Evolutionary conservation across 2,113 vertebrate species (phyloP), one percentile per base, ranked within the genome.

Genomic region (Crotalus tigris): DNA sequence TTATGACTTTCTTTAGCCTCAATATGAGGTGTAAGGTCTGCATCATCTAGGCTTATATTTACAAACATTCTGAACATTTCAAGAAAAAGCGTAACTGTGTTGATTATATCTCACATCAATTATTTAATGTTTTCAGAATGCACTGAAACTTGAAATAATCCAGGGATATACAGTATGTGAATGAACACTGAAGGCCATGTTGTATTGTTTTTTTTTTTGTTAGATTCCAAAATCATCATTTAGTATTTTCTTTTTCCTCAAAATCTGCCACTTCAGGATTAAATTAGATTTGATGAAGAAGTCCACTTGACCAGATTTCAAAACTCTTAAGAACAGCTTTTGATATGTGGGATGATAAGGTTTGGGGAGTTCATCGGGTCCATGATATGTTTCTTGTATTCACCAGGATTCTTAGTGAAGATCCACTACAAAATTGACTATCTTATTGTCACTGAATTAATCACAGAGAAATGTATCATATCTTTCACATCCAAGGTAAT

Each of bases 11-110:
- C 90, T 61, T 54, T 88, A 54, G 51, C 91, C 91, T 88, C 91
- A 92, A 92, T 92, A 92, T 92, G 86, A 92, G 86, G 91, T 17
- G 59, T 69, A 64, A 69, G 23, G 5, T 92, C 59, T 88, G n/a
- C 5, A 5, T 91, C 26, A 10, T 61, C 44, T 53, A 55, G 33
- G 17, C 21, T 46, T 15, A 21, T 29, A 90, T 51, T 19, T 81
- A 91, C 69, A 85, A 39, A 33, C 8, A 91, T 54, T 29, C 8
- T 75, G 12, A 29, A 15, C 23, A 19, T 54, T 91, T 91, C 53
- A 39, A 69, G 85, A 12, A 23, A 53, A 87, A 54, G 91, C 6
- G 5, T 86, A 58, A 11, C 19, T 29, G 2, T 88, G 58, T 91
- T 75, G n/a, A 46, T 69, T 91, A 69, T 21, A n/a, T 23, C 44